Evolutionary conservation across 2,888 invertebrate genomes (phyloP).

Genomic region (Drosophila multiciliata): DNA sequence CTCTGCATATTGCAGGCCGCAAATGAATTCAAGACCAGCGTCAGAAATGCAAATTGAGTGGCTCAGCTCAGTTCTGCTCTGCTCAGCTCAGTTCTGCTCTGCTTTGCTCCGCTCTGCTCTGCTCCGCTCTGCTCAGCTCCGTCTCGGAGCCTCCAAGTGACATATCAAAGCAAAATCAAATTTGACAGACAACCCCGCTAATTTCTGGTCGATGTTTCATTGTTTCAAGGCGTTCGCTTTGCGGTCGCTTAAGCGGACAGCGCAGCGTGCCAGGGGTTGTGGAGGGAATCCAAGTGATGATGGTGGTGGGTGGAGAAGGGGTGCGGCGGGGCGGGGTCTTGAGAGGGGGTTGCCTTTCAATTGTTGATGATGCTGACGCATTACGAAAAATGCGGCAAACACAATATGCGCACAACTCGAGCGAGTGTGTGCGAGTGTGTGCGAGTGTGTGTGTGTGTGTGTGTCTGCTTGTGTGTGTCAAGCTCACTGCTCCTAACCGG

Average conservation of each 20-base stretch:
- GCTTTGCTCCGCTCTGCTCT: background rate
- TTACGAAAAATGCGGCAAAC: slow-evolving; percentile 34
- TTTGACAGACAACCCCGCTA: slow-evolving; percentile 85
- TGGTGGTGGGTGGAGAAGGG: background rate
- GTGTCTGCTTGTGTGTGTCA: background rate
- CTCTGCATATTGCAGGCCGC: slow-evolving; percentile 19
- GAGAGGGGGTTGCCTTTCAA: slow-evolving; percentile 43
- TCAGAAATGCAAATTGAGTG: slow-evolving; percentile 67
- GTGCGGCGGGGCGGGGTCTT: background rate
- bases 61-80: slow-evolving; percentile 1
- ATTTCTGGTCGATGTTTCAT: slow-evolving; percentile 82
- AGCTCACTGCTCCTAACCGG: background rate
- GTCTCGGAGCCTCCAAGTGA: slow-evolving; percentile 56
- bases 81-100: background rate
- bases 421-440: slow-evolving; percentile 9
- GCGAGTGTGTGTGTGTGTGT: slow-evolving; percentile 1
- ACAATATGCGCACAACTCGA: slow-evolving; percentile 24
- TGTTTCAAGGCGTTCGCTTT: slow-evolving; percentile 75
- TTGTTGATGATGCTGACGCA: slow-evolving; percentile 61
- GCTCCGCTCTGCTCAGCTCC: background rate
- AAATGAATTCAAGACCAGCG: slow-evolving; percentile 8
- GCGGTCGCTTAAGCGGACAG: slow-evolving; percentile 38
- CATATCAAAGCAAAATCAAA: slow-evolving; percentile 84
- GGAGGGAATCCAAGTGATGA: background rate
- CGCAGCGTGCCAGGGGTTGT: background rate